These are phyloP conservation scores for Euspilapteryx auroguttella DNA, from an alignment of 2,888 invertebrate genomes.

Conservation along the genomic window DNA sequence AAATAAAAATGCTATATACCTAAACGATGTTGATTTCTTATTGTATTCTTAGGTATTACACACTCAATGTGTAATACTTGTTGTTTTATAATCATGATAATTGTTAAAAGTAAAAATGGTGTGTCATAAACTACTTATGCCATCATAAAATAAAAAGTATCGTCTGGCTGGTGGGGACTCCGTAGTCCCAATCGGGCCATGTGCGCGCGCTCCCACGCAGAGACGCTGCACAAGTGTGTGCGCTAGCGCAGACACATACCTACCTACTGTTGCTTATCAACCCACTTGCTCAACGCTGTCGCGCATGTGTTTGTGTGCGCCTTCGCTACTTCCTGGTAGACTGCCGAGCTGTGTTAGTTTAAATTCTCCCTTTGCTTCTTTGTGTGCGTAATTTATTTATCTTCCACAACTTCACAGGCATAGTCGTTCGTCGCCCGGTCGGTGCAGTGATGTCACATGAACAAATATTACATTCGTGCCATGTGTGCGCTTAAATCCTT, in stretches of 20 bases:
- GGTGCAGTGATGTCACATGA: constrained; percentile 29
- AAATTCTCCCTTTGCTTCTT: constrained; percentile 44
- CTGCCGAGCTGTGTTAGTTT: constrained; percentile 48
- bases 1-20: constrained; percentile 7
- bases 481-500: constrained; percentile 44
- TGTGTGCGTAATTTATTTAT: constrained; percentile 55
- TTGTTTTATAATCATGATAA: constrained; percentile 6
- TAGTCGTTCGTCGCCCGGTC: too few relatives aligned
- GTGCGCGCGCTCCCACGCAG: constrained; percentile 59
- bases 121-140: not conserved
- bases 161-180: constrained; percentile 40
- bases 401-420: constrained; percentile 30
- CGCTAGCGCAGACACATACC: constrained; percentile 39
- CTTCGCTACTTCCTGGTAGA: constrained; percentile 59
- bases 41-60: too few relatives aligned
- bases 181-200: constrained; percentile 55
- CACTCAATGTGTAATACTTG: too few relatives aligned
- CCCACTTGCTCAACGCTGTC: constrained; percentile 14
- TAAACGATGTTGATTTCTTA: too few relatives aligned
- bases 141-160: constrained; percentile 35
- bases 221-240: constrained; percentile 49
- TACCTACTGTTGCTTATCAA: constrained; percentile 18
- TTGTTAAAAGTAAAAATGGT: constrained; percentile 2
- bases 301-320: constrained; percentile 39
- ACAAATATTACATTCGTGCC: constrained; percentile 46